Evolutionary conservation across 1,140 invertebrate species (phyloP).

Genomic region (Pygmarrhopalites habei): DNA sequence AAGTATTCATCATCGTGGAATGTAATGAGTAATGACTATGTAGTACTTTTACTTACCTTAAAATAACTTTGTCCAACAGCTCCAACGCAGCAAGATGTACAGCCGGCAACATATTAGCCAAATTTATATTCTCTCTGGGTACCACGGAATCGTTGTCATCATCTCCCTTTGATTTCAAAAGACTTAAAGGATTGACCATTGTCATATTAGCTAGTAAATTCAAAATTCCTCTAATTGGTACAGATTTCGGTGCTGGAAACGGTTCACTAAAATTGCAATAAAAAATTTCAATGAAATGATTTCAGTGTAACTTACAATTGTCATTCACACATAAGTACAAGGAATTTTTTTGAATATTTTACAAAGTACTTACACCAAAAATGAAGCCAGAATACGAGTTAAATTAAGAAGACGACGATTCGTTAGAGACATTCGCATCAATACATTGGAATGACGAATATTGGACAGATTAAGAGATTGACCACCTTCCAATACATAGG

Average conservation of each 20-base stretch:
- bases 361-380: conserved; percentile 16
- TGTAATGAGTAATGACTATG: too few relatives aligned
- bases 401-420: conserved; percentile 26
- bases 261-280: conserved; percentile 28
- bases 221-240: conserved; percentile 24
- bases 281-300: too few relatives aligned
- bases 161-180: neutral
- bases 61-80: conserved; percentile 18
- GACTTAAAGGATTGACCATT: conserved; percentile 21
- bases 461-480: neutral
- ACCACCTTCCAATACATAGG: neutral
- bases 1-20: too few relatives aligned
- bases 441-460: conserved; percentile 17
- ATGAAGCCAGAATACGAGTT: conserved; percentile 1
- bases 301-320: too few relatives aligned
- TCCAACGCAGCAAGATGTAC: conserved; percentile 19
- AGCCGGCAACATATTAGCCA: conserved; percentile 18
- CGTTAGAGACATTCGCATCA: conserved; percentile 12
- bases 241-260: conserved; percentile 29
- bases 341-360: conserved; percentile 7
- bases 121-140: conserved; percentile 26
- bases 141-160: neutral
- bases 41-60: conserved; percentile 21
- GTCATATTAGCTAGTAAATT: conserved; percentile 18
- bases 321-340: too few relatives aligned